Evolutionary conservation across 2,113 vertebrate genomes (phyloP), one percentile per base, ranked within the genome.

Genomic region (Cathartes aura): DNA sequence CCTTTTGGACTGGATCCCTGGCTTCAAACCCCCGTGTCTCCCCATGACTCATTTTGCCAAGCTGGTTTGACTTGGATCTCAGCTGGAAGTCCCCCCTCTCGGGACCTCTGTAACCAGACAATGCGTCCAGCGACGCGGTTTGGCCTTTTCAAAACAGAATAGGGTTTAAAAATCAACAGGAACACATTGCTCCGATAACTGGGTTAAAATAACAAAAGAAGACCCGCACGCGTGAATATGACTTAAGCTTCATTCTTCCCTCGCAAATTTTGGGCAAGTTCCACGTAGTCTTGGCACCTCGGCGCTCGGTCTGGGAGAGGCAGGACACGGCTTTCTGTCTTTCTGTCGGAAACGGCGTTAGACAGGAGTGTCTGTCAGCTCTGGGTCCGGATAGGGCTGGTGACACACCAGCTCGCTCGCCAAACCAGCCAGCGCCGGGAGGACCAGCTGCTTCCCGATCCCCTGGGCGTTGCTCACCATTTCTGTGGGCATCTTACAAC

Each of bases 161-260:
- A 81, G 58, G 22, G 9, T 62, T 94, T 93, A 86, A 92, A 87
- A 96, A 75, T 93, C 82, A 73, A 88, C 85, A 94, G 93, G 90
- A 95, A 95, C 78, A 72, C 15, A 1, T 19, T 56, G 67, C 74
- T 96, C 36, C 1, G 0, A 64, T 84, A 97, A 88, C 84, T 95
- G 62, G 93, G 85, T 94, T 95, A 95, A 88, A 86, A 93, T 86
- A 97, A 94, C 90, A 93, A 90, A 93, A 88, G 85, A 21, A 66
- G n/a, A 22, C 32, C 75, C 1, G 6, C 62, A 50, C 3, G 1
- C 1, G 6, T 59, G 82, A 83, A 50, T 84, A 34, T 78, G 79
- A 90, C 90, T 86, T 83, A 9, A 94, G 27, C 42, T 66, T 88
- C 79, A 70, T 92, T 90, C 82, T 91, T 87, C 66, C 52, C 47